Percentiles rank a stretch among this genome's conserved stretches.
phyloP scores from a whole-genome alignment of 2,797 vertebrate species.

The Falco biarmicus region DNA sequence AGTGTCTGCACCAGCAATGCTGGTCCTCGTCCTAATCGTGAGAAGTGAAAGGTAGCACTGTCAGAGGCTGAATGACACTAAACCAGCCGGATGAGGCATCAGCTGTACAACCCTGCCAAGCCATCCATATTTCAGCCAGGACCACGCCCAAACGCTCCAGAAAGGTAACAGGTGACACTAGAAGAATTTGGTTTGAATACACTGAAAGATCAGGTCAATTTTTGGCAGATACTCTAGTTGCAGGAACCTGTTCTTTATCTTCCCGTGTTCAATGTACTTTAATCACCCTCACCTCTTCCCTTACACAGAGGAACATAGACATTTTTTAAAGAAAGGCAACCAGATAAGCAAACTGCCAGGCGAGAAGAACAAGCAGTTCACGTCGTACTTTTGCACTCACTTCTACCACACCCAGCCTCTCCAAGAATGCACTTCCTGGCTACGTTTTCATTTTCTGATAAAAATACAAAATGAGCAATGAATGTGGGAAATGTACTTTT shows the following conservation, averaged over 20 bases:
- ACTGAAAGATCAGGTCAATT: background rate
- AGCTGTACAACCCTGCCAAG: background rate
- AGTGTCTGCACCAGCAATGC: background rate
- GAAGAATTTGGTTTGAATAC: background rate
- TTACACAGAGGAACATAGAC: background rate
- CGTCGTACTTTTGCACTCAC: background rate
- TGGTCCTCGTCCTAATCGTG: background rate
- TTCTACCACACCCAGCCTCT: background rate
- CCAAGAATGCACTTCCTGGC: background rate
- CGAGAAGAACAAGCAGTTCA: background rate
- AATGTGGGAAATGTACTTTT: slow-evolving; percentile 9
- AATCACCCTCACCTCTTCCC: background rate
- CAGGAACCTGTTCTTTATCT: background rate
- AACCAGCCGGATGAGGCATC: background rate
- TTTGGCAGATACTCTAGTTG: background rate
- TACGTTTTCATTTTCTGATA: background rate
- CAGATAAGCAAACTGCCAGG: background rate
- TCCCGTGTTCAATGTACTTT: background rate
- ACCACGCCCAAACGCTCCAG: background rate
- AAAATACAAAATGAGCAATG: slow-evolving; percentile 14
- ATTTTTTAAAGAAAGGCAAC: background rate
- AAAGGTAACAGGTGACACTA: background rate
- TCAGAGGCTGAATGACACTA: background rate
- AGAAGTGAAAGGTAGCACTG: background rate
- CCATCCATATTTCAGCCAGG: background rate